Evolutionary conservation across 2,888 invertebrate genomes (phyloP), one percentile per base, ranked within the genome.

Genomic region (Bursaphelenchus okinawaensis): DNA sequence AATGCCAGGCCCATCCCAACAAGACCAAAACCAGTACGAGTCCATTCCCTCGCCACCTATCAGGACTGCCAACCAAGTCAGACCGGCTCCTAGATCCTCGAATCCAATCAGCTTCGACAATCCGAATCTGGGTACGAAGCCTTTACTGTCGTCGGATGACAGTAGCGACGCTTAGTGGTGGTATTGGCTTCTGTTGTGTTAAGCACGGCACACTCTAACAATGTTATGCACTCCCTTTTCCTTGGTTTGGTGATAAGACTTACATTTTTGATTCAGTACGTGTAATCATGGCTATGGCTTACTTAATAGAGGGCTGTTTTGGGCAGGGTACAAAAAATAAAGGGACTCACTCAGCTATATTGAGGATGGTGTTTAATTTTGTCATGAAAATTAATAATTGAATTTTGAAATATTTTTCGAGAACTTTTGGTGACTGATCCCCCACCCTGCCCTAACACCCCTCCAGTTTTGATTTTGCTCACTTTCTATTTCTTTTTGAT

Each of bases 41-140:
- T 19, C 60, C n/a, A 59, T 59, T 4, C 63, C 63, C 27, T 4
- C 62, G 19, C 57, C 56, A 24, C 22, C 28, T 19, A 55, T 22
- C 55, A 31, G 31, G n/a, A 19, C 23, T 7, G 22, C 28, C 1
- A n/a, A n/a, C n/a, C n/a, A n/a, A n/a, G n/a, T n/a, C n/a, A n/a
- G n/a, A n/a, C 29, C n/a, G 4, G 27, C 62, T 8, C 20, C 20
- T 1, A 31, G 50, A 27, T 19, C 67, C 7, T 20, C 20, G 24
- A 68, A 68, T 68, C 66, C 67, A 19, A 61, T 23, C 22, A 68
- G 55, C 20, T 67, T 67, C 68, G 67, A 68, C 20, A 67, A 67
- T 20, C 67, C 67, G 23, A 67, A 68, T 29, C 28, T 65, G 28
- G 59, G 67, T 67, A 67, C 56, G 67, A 54, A 58, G 20, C 67